These are phyloP conservation scores for Gastrophryne carolinensis DNA, from an alignment of 2,797 vertebrate species.

Conservation along the genomic window DNA sequence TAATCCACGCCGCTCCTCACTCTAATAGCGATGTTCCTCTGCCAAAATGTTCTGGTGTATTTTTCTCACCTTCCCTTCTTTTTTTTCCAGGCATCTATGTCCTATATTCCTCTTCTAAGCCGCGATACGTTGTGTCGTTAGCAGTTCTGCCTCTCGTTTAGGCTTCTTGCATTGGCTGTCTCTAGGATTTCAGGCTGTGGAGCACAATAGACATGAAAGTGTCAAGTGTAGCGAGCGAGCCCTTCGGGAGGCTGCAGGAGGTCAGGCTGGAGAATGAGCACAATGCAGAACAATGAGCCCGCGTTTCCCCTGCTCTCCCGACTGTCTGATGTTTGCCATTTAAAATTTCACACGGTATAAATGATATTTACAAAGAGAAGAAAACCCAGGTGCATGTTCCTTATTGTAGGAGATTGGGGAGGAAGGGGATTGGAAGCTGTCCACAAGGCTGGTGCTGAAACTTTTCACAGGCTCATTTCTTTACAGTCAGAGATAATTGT, in stretches of 20 bases:
- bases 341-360: not conserved
- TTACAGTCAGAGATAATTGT: no score
- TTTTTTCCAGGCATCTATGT: constrained; percentile 3
- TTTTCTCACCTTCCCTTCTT: not conserved
- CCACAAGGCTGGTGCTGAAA: constrained; percentile 7
- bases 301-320: no score
- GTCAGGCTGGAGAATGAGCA: constrained; percentile 1
- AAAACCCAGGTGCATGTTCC: not conserved
- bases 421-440: not conserved
- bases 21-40: not conserved
- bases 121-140: not conserved
- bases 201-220: constrained; percentile 32
- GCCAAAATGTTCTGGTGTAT: not conserved
- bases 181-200: constrained; percentile 28
- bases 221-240: constrained; percentile 14
- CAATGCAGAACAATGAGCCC: constrained; percentile 4
- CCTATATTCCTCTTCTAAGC: constrained; percentile 15
- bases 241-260: not conserved
- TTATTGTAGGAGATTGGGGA: not conserved
- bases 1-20: not conserved
- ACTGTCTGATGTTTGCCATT: not conserved
- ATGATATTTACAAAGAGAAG: not conserved
- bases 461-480: not conserved
- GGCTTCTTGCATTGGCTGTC: constrained; percentile 3
- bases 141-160: constrained; percentile 10